A percentile compares a stretch with the other conserved stretches of the same genome.
phyloP scores from a whole-genome alignment of 2,797 vertebrate genomes.

The Nannoperca obscura region DNA sequence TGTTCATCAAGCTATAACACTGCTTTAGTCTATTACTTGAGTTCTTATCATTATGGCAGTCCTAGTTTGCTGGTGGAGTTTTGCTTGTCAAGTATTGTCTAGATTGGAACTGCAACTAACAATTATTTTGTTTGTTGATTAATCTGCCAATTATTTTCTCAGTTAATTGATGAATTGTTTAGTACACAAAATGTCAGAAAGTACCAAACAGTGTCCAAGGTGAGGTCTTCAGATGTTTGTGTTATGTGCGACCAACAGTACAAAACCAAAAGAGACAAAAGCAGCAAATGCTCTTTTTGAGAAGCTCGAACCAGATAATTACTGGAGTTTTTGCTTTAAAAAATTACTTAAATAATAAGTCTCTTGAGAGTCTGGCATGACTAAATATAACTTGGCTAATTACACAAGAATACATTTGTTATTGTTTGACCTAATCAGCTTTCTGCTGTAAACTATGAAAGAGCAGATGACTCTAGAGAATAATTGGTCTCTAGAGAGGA shows the following conservation, averaged over 20 bases:
- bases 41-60: too few relatives aligned
- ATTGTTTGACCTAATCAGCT: slow-evolving; percentile 25
- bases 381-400: slow-evolving; percentile 16
- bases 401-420: slow-evolving; percentile 23
- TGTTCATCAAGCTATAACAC: neutral
- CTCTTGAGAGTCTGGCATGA: slow-evolving; percentile 15
- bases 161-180: neutral
- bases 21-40: neutral
- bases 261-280: neutral
- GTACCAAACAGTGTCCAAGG: neutral
- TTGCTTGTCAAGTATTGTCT: neutral
- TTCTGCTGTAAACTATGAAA: slow-evolving; percentile 21
- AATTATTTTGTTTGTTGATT: neutral
- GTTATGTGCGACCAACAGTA: neutral
- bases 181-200: neutral
- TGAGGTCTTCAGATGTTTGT: neutral
- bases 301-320: neutral
- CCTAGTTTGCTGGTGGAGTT: neutral
- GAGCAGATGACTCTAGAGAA: slow-evolving; percentile 10
- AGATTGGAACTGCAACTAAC: neutral
- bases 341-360: neutral
- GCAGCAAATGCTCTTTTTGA: neutral
- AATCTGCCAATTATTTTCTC: neutral
- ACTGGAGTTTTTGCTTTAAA: neutral
- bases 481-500: neutral